Evolutionary conservation across 2,113 vertebrate genomes (phyloP).

Genomic region (Saccopteryx leptura): DNA sequence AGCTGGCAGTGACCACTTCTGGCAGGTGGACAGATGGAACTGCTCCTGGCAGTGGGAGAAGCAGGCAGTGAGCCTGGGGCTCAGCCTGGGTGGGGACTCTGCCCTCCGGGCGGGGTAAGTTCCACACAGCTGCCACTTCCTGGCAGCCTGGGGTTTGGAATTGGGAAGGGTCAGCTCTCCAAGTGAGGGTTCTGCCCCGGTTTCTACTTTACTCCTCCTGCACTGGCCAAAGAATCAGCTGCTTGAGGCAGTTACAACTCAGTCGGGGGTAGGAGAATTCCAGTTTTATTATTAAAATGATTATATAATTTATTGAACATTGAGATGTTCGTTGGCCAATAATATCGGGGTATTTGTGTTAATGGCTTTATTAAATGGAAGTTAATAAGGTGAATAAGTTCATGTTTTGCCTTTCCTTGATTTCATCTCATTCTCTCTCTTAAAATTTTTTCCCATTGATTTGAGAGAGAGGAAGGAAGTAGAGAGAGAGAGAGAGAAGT

Average conservation of each 20-base stretch:
- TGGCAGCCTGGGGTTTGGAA: no score
- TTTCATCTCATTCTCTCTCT: not conserved
- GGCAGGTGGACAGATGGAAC: accelerated
- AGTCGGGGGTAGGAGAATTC: not conserved
- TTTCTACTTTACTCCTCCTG: not conserved
- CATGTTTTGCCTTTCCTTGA: no score
- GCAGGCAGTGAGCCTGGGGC: not conserved
- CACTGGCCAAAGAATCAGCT: no score
- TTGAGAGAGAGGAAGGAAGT: no score
- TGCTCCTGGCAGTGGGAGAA: not conserved
- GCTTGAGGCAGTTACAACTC: not conserved
- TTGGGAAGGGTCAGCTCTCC: not conserved
- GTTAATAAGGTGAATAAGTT: not conserved
- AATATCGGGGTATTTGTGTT: not conserved
- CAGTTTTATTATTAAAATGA: not conserved
- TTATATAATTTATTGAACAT: not conserved
- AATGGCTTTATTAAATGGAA: not conserved
- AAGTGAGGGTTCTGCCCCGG: not conserved
- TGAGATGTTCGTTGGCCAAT: not conserved
- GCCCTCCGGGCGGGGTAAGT: no score
- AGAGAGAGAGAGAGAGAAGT: no score
- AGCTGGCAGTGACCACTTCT: accelerated
- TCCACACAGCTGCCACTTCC: not conserved
- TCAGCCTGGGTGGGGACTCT: not conserved
- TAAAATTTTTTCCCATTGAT: no score